Base-by-base conservation (phyloP, 2,797 vertebrate genomes). In the Pygocentrus nattereri region DNA sequence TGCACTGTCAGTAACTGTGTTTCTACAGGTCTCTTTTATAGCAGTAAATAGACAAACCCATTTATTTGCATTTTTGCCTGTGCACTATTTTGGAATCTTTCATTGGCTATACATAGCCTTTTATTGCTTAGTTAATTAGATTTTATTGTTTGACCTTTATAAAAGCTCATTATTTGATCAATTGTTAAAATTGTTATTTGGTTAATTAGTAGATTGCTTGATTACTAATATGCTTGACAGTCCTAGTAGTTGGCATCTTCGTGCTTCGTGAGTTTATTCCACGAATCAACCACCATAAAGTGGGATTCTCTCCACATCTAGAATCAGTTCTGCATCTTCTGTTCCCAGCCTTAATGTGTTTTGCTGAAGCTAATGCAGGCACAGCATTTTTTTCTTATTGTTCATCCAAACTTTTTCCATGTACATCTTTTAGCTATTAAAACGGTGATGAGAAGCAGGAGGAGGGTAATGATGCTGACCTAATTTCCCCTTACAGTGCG, bases 351-450 rank as follows among this genome's bases (percentile, higher is more conserved):
- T 23, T 68, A 41, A 16, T 49, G 12, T 71, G 25, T 21, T 30
- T 11, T 12, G 12, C 19, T 56, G 27, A 73, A 50, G 25, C 12
- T 52, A 10, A 34, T 15, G 10, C 27, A 56, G 49, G 52, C 30
- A 10, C 49, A 54, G 27, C 68, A 34, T 56, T 8, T 72, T 8
- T 44, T 59, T 61, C 30, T 27, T 5, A 50, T 59, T 41, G 31
- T 64, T 4, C 11, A 52, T 18, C 30, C 13, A 34, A 19, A 0
- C 25, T 7, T 16, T 50, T 52, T 75, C 59, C 34, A 64, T 25
- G 15, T 19, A 16, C 72, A 67, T 80, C 41, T 76, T 74, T 65
- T 47, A 82, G 59, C 38, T 74, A 76, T 84, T 84, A 82, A 62
- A 74, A n/a, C 59, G 30, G 16, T 79, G 25, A 62, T 50, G 30